Evolutionary conservation across 2,797 vertebrate genomes (phyloP).

Genomic region (Xiphophorus birchmanni): DNA sequence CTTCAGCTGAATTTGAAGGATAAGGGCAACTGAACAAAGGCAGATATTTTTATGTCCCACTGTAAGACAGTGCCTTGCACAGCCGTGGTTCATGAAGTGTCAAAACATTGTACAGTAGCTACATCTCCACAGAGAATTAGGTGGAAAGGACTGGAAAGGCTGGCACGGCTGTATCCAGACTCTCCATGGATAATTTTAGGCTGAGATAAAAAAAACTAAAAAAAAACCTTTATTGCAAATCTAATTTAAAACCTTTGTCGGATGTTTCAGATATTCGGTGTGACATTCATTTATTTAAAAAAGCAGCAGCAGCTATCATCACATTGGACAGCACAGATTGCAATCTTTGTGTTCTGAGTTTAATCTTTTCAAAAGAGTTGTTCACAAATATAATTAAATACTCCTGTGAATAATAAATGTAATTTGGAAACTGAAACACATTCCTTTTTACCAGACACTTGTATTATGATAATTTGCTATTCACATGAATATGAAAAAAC

Average conservation of each 20-base stretch:
- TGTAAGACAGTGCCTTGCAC: constrained; percentile 19
- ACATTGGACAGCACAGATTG: constrained; percentile 27
- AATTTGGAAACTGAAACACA: constrained; percentile 49
- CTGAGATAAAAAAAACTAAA: constrained; percentile 21
- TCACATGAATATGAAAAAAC: constrained; percentile 51
- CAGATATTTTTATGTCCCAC: constrained; percentile 20
- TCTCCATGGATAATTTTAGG: constrained; percentile 32
- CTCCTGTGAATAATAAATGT: constrained; percentile 49
- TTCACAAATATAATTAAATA: constrained; percentile 65
- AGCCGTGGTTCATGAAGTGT: constrained; percentile 14
- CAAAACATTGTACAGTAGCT: constrained; percentile 22
- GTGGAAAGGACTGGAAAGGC: constrained; percentile 24
- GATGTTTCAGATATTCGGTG: constrained; percentile 24
- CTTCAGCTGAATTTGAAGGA: constrained; percentile 23
- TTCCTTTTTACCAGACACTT: constrained; percentile 43
- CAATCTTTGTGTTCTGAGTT: constrained; percentile 44
- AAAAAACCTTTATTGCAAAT: constrained; percentile 27
- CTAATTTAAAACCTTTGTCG: constrained; percentile 27
- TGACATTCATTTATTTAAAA: constrained; percentile 35
- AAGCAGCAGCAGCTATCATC: constrained; percentile 33
- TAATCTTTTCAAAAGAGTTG: constrained; percentile 35
- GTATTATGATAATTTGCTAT: constrained; percentile 44
- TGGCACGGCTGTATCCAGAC: constrained; percentile 17
- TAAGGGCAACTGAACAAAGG: constrained; percentile 16
- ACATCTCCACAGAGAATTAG: constrained; percentile 27